Evolutionary conservation across 2,888 invertebrate species (phyloP), one percentile per base, ranked within the genome.

Genomic region (Thereva nobilitata): DNA sequence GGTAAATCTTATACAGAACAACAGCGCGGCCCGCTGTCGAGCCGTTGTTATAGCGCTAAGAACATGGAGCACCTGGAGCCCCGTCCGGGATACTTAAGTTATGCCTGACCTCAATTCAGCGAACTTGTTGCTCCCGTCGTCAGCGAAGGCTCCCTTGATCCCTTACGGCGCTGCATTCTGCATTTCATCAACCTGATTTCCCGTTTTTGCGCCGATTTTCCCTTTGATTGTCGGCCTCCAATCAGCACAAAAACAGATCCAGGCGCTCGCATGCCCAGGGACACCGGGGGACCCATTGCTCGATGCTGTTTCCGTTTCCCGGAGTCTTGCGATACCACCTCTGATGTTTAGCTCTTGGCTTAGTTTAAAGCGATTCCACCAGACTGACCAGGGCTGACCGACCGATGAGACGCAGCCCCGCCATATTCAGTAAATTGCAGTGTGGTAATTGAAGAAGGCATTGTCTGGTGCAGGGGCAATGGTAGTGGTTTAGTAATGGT

Each of bases 71-170:
- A 59, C 59, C 59, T 47, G 47, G 59, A 35, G 9, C 23, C 23
- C 23, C 23, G 23, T 7, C 47, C 59, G 59, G 47, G 49, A 59
- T 38, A 59, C 59, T 59, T 49, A 49, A 59, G 40, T 45, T 49
- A 59, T 45, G 59, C 38, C 38, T 59, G 59, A 59, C 59, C 59
- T 59, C 59, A 59, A 47, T 59, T 59, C 38, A 38, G 47, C 47
- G 10, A 41, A 59, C 59, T 59, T 59, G 59, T 59, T 59, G 59
- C 59, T 52, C 47, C 12, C 12, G 9, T 45, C 4, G 45, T 47
- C 5, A 6, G 47, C 38, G 41, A 37, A 9, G 34, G 49, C 34
- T 52, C 7, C 52, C 52, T 52, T 35, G 10, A 52, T 52, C 7
- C 34, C 52, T 35, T 23, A 6, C 23, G 52, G 52, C 52, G n/a